Base-by-base conservation (phyloP, 2,113 vertebrate genomes). In the Gymnocephalus cernua region DNA sequence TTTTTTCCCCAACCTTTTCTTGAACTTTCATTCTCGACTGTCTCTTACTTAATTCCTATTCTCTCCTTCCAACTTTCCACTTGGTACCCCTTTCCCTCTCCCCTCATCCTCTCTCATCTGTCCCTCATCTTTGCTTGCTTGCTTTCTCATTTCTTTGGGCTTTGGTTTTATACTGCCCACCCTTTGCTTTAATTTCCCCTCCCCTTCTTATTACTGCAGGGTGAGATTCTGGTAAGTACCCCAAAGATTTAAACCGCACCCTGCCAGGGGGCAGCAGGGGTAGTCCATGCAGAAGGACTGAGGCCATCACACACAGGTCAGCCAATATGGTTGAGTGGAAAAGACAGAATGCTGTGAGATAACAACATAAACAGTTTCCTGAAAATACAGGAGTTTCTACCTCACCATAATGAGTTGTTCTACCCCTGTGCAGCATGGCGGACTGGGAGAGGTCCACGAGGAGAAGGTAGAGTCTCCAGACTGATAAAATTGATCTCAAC, bases 151-250 rank as follows among this genome's bases (percentile, higher is more conserved):
- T 86, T 82, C 82, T 91, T 95, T 94, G 94, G 77, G 82, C 85
- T 92, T 73, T 83, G 64, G 81, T 90, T 91, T 88, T 88, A 69
- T 48, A 77, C 89, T 88, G 32, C 83, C 62, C 32, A 54, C 50
- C 57, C n/a, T 72, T 81, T 85, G 62, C 83, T 82, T 87, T 82
- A 88, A 88, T 53, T 58, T 69, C 69, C 83, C 91, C 83, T 69
- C 47, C 93, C 83, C 92, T 94, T 83, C 79, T 69, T 80, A 23
- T 91, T 84, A 93, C 84, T 85, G 94, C 97, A 98, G 97, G 97
- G 97, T 94, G 97, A 99, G 94, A 97, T 98, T 87, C 92, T 98
- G 97, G 97, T 99, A 97, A 99, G 97, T 99, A 99, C 96, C 93
- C 86, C 81, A 77, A 80, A 88, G 83, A 90, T 90, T 86, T 90